Evolutionary conservation across 2,797 vertebrate genomes (phyloP), one percentile per base, ranked within the genome.

Genomic region (Brachymystax lenok): DNA sequence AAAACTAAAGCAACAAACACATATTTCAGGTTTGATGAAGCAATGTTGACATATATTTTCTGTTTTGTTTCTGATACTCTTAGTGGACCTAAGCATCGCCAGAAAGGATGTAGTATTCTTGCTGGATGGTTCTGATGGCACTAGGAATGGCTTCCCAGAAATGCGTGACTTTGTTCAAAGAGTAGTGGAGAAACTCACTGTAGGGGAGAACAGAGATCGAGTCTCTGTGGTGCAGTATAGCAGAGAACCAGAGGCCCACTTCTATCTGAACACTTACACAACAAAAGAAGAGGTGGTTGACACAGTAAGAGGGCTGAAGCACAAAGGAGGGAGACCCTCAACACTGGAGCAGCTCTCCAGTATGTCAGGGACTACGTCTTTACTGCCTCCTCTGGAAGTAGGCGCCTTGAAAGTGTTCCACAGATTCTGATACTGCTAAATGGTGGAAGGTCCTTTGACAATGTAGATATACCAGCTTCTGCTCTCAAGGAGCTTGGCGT

Each of bases 391-490:
- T 33, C 30, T 33, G 82, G 76, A 78, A 81, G 71, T 74, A 80
- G 82, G 63, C 76, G 74, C 69, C 46, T 75, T 27, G 51, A 70
- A 59, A 77, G 81, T 56, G 68, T 84, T 51, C 79, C 82, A 51
- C 86, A 87, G 69, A 72, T 87, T 33, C 30, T 85, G 52, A 82
- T 83, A 63, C 13, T 79, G 30, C 72, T 87, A 56, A 80, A 46
- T 67, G 30, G 30, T 33, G 30, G 30, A 33, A 33, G 30, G 30
- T 33, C 30, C 33, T 35, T 35, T 35, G 33, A 35, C 33, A 35
- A 35, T 35, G 6, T 35, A 35, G 33, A 35, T 35, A 35, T 1
- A 35, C 33, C 33, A 6, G 5, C 33, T 7, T 7, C 33, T 35
- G 33, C 33, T 35, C 33, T 35, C 33, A 35, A 35, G 33, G 33